Evolutionary conservation across 2,113 vertebrate genomes (phyloP), one percentile per base, ranked within the genome.

Genomic region (Onychostoma macrolepis): DNA sequence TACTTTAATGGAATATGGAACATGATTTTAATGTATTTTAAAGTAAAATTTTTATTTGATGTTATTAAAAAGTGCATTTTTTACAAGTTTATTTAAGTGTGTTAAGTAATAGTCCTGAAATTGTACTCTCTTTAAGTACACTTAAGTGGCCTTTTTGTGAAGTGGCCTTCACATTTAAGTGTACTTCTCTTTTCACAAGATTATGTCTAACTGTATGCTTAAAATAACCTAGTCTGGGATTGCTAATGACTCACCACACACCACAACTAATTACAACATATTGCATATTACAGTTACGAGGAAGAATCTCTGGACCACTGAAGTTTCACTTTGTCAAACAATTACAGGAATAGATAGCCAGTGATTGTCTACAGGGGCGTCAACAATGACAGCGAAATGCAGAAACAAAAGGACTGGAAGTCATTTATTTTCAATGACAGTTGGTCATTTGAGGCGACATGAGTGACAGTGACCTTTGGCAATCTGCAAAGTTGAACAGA

Each of bases 381-480:
- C 41, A 2, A 43, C 24, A 75, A 12, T 75, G 72, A 75, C 72
- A 38, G 33, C 8, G 0, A 71, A 38, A 72, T 41, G 69, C 36
- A 26, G 41, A 75, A 45, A 75, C 72, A 75, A 41, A 26, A 41
- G 21, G 72, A 75, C 72, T 45, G 41, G 38, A 75, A 43, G 72
- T 75, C 12, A 26, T 75, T 75, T 75, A 75, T 45, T 75, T 53
- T 56, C 76, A 24, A 19, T 61, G 17, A 80, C 28, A 58, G 53
- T n/a, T 61, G 15, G 78, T 41, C 17, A 80, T 80, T 80, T 58
- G 8, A 80, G 30, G 53, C 1, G 30, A 58, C 78, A 12, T 56
- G 78, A 80, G 28, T 58, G 53, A 58, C 78, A 30, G 30, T 36
- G 30, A 61, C 78, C 78, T 80, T 80, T 80, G 78, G 4, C 53